These are phyloP conservation scores for Gorsachius goisagi DNA, from an alignment of 2,113 vertebrate species.

Conservation along the genomic window DNA sequence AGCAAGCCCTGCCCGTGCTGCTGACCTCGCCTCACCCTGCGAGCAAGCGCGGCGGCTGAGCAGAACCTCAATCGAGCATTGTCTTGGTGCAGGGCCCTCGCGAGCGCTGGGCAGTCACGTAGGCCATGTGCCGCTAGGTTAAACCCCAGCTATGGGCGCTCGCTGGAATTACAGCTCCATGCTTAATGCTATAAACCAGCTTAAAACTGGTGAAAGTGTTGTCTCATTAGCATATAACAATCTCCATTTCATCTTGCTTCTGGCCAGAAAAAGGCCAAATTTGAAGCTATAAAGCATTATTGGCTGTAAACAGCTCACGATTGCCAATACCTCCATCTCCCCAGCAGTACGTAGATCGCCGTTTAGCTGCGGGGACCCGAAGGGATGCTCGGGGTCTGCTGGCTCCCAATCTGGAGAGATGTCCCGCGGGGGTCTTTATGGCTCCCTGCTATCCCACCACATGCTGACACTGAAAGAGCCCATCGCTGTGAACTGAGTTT, in stretches of 20 bases:
- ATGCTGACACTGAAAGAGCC: not conserved
- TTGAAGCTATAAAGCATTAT: fast-evolving
- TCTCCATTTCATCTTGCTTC: not conserved
- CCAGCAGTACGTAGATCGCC: fast-evolving
- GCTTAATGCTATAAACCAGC: not conserved
- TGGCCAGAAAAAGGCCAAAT: not conserved
- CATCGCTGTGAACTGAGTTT: not conserved
- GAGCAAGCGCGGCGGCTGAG: not conserved
- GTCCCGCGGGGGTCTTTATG: not conserved
- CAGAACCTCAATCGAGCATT: slow-evolving; percentile 38
- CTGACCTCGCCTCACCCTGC: slow-evolving; percentile 30
- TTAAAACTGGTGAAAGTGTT: not conserved
- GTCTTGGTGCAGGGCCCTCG: slow-evolving; percentile 12
- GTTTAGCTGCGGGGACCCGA: not conserved
- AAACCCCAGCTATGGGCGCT: not conserved
- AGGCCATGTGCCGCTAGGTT: not conserved
- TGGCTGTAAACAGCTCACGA: fast-evolving
- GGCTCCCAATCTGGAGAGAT: not conserved
- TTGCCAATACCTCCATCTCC: not conserved
- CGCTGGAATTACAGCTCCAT: not conserved
- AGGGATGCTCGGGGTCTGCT: not conserved
- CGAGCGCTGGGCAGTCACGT: not conserved
- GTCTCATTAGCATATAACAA: not conserved
- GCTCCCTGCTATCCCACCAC: fast-evolving
- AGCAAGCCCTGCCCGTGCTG: not conserved